phyloP scores from a whole-genome alignment of 2,888 invertebrate genomes.

The Leucophora obtusa region DNA sequence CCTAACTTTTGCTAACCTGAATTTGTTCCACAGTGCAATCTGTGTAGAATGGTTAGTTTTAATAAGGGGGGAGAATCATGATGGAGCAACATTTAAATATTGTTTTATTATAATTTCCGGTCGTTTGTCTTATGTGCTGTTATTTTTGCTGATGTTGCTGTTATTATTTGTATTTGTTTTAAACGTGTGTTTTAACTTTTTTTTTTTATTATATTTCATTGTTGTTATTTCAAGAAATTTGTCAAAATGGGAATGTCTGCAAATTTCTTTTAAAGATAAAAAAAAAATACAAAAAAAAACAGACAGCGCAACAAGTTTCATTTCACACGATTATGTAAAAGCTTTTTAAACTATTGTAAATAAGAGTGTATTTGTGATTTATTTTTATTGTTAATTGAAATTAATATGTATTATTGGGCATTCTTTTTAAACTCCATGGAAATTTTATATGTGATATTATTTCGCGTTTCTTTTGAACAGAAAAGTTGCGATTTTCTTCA shows the following conservation, averaged over 20 bases:
- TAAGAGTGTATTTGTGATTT: not conserved
- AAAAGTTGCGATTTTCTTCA: too few relatives aligned
- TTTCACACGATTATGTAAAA: slow-evolving; percentile 36
- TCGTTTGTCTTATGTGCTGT: slow-evolving; percentile 11
- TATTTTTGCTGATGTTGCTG: slow-evolving; percentile 33
- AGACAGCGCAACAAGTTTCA: slow-evolving; percentile 15
- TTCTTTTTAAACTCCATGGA: not conserved
- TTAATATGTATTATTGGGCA: slow-evolving; percentile 16
- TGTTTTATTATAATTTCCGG: slow-evolving; percentile 24
- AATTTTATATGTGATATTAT: too few relatives aligned
- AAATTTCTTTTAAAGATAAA: slow-evolving; percentile 25
- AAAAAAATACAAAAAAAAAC: not conserved
- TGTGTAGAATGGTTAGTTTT: slow-evolving; percentile 8
- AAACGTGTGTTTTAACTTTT: slow-evolving; percentile 12
- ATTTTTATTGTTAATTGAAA: slow-evolving; percentile 7
- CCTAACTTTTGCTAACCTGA: too few relatives aligned
- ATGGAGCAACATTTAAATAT: slow-evolving; percentile 39
- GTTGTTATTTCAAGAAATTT: slow-evolving; percentile 36
- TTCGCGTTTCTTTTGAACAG: too few relatives aligned
- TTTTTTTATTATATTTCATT: not conserved
- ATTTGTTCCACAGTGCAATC: too few relatives aligned
- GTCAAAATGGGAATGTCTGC: slow-evolving; percentile 35
- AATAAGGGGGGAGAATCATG: slow-evolving; percentile 24
- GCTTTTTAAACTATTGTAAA: not conserved
- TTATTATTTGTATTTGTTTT: slow-evolving; percentile 16